phyloP scores from a whole-genome alignment of 2,797 vertebrate species.

The Odontamblyopus rebecca region DNA sequence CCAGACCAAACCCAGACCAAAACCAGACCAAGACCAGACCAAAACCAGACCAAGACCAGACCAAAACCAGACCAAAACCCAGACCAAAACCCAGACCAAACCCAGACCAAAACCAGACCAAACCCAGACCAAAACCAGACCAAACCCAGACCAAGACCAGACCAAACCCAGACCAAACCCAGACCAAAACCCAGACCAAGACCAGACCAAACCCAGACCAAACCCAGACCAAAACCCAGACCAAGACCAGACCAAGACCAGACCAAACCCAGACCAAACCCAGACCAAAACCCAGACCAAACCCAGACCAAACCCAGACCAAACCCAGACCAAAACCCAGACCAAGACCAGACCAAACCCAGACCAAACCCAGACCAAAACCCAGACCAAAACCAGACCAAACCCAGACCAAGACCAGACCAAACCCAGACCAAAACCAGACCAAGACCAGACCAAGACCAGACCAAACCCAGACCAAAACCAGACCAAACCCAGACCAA shows the following conservation, averaged over 20 bases:
- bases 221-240: too few species aligned
- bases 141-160: too few species aligned
- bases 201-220: too few species aligned
- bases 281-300: too few species aligned
- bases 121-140: too few species aligned
- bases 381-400: background rate
- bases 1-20: background rate
- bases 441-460: background rate
- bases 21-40: background rate
- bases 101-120: background rate
- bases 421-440: background rate
- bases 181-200: too few species aligned
- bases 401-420: background rate
- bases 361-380: background rate
- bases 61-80: background rate
- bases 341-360: too few species aligned
- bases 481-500: background rate
- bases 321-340: too few species aligned
- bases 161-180: too few species aligned
- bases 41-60: background rate
- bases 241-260: too few species aligned
- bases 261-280: too few species aligned
- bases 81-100: background rate
- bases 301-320: too few species aligned
- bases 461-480: background rate